These are phyloP conservation scores for Graphium colonna DNA, from an alignment of 2,888 invertebrate species.

Conservation along the genomic window DNA sequence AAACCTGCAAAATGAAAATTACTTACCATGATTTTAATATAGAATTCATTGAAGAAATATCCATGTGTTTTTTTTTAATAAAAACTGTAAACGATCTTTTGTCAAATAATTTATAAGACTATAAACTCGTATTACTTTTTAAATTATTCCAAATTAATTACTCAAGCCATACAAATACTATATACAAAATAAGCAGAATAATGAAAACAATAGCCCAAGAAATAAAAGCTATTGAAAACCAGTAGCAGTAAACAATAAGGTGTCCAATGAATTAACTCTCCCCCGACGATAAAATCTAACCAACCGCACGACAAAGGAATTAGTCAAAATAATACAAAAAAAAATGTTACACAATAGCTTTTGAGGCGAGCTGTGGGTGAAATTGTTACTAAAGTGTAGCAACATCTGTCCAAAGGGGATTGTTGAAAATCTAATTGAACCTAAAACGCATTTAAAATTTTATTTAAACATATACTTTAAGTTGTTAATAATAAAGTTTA, in stretches of 20 bases:
- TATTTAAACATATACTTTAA: slow-evolving; percentile 27
- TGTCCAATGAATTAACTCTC: slow-evolving; percentile 62
- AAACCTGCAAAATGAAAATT: too few species aligned
- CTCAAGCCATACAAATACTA: too few species aligned
- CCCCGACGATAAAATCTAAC: slow-evolving; percentile 68
- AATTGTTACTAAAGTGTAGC: slow-evolving; percentile 78
- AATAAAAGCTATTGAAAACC: slow-evolving; percentile 50
- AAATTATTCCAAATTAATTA: too few species aligned
- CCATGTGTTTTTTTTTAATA: too few species aligned
- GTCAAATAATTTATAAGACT: too few species aligned
- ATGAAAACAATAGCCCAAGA: slow-evolving; percentile 30
- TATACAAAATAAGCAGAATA: too few species aligned
- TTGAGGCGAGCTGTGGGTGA: slow-evolving; percentile 70
- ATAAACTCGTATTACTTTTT: too few species aligned
- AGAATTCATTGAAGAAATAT: too few species aligned
- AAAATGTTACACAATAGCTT: slow-evolving; percentile 68
- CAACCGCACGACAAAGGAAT: slow-evolving; percentile 77
- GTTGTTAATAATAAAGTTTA: accelerated
- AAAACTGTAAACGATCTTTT: too few species aligned
- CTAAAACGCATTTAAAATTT: slow-evolving; percentile 1
- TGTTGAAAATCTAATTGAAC: slow-evolving; percentile 20
- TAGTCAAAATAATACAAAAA: slow-evolving; percentile 73
- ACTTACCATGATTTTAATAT: too few species aligned
- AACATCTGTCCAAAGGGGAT: slow-evolving; percentile 76
- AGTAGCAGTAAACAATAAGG: slow-evolving; percentile 61